Base-by-base conservation (phyloP, 1,140 invertebrate genomes). In the Parasteatoda tepidariorum region DNA sequence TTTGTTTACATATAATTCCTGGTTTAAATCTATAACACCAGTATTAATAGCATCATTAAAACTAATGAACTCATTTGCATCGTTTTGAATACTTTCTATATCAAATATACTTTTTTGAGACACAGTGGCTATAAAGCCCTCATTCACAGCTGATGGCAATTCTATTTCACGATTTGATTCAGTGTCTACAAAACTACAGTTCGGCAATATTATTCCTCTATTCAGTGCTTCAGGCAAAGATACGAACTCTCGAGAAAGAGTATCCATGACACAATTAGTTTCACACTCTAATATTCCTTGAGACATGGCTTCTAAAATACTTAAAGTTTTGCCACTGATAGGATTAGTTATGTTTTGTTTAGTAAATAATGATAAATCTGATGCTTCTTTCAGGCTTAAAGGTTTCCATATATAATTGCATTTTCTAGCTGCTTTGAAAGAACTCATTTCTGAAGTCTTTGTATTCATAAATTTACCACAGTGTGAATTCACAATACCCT, bases 51-150 rank as follows among this genome's bases (percentile, higher is more conserved):
- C 96, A 81, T 93, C 92, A 89, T 97, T 95, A 84, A 98, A 93
- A 87, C 94, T 96, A 66, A 98, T 91, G 87, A 93, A 94, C 88
- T 96, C 94, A 28, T 92, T 93, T 68, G 93, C 94, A 82, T 94
- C 93, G 89, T 97, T 95, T 87, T 93, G 94, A 87, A 98, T 96
- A 81, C 94, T 95, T 85, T 96, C 95, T 78, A 97, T 95, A 88
- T 97, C 94, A 88, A 98, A 97, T 82, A 96, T 94, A 2, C 94
- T 95, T 88, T 95, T 95, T 88, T 95, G 94, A 7, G 93, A 92
- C 3, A 97, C 93, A 9, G 96, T 95, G 7, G 95, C 95, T 41
- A 98, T 93, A 22, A 95, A 91, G 48, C 97, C 96, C 83, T 93
- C 92, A 87, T 95, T 93, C 4, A 96, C 93, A 5, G 96, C 96